phyloP scores from a whole-genome alignment of 2,113 vertebrate genomes.

The Neodontobutis hainanensis region DNA sequence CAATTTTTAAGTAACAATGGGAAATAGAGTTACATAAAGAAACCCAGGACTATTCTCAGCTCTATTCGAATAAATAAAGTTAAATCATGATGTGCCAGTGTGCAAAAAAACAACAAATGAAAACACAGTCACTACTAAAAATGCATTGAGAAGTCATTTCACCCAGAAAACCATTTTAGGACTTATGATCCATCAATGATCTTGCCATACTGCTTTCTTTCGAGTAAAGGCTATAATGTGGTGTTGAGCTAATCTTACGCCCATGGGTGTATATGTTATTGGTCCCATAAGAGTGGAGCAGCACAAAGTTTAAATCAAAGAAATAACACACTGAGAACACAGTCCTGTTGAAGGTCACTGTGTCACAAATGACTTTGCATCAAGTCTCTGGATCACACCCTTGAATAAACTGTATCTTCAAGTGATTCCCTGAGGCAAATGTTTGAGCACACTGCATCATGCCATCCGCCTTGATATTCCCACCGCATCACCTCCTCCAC shows the following conservation, averaged over 20 bases:
- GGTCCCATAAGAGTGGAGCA: constrained; percentile 46
- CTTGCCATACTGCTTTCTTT: constrained; percentile 49
- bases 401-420: constrained; percentile 58
- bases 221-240: constrained; percentile 60
- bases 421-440: constrained; percentile 29
- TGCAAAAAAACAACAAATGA: constrained; percentile 38
- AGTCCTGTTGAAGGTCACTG: constrained; percentile 51
- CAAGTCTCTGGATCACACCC: constrained; percentile 53
- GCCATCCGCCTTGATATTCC: constrained; percentile 25
- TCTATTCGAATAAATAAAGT: constrained; percentile 38
- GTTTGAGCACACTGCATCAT: constrained; percentile 37
- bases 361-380: constrained; percentile 64
- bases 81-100: constrained; percentile 60
- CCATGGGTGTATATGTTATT: constrained; percentile 60
- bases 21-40: constrained; percentile 59
- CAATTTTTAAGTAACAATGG: constrained; percentile 64
- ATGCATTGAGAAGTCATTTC: constrained; percentile 60
- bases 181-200: constrained; percentile 63
- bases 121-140: constrained; percentile 60
- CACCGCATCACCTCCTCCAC: neutral
- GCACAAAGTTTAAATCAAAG: constrained; percentile 60
- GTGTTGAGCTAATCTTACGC: constrained; percentile 59
- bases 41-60: constrained; percentile 52
- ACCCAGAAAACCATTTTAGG: constrained; percentile 53
- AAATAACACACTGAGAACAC: constrained; percentile 49